These are phyloP conservation scores for Thermophis baileyi DNA, from an alignment of 2,113 vertebrate species.

Conservation along the genomic window DNA sequence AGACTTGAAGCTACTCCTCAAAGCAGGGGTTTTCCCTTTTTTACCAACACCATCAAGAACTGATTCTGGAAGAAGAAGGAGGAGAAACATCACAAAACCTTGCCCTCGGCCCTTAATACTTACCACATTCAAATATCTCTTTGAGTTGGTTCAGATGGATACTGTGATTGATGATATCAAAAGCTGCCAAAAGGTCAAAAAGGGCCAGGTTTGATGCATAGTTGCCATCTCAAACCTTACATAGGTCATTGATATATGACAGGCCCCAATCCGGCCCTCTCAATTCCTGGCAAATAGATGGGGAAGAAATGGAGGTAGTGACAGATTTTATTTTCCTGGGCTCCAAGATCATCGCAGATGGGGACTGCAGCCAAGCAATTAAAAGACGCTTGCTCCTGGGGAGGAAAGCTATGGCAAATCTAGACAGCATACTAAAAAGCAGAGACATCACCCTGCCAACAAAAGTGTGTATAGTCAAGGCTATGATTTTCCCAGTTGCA, in stretches of 20 bases:
- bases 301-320: too few relatives aligned
- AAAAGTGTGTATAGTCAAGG: too few relatives aligned
- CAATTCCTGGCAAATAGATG: too few relatives aligned
- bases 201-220: neutral
- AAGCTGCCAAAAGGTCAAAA: neutral
- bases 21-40: neutral
- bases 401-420: too few relatives aligned
- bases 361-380: too few relatives aligned
- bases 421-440: too few relatives aligned
- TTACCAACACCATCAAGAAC: neutral
- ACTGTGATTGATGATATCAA: neutral
- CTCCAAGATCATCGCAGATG: too few relatives aligned
- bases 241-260: neutral
- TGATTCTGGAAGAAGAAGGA: neutral
- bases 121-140: neutral
- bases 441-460: too few relatives aligned
- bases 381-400: too few relatives aligned
- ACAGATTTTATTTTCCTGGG: too few relatives aligned
- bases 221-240: neutral
- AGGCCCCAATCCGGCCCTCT: neutral
- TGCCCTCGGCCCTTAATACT: neutral
- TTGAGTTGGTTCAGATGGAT: neutral
- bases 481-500: too few relatives aligned
- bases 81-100: neutral
- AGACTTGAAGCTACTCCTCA: neutral